Evolutionary conservation across 2,113 vertebrate genomes (phyloP).

Genomic region (Pristiophorus japonicus): DNA sequence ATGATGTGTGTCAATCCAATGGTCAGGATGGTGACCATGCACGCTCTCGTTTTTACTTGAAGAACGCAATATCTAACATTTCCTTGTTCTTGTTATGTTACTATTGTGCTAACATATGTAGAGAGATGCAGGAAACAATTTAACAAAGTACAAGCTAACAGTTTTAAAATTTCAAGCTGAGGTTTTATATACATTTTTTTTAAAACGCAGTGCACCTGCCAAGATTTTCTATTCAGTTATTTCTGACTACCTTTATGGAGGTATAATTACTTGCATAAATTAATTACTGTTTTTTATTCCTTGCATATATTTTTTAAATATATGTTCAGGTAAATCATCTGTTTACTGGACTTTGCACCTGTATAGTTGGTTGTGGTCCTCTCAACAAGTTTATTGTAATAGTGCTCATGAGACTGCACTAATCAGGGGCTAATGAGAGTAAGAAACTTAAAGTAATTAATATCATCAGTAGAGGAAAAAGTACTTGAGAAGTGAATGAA

Average conservation of each 20-base stretch:
- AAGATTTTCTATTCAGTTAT: too few relatives aligned
- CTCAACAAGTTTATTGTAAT: neutral
- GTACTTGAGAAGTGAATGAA: too few relatives aligned
- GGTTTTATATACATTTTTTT: neutral
- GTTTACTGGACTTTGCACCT: neutral
- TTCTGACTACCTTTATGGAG: neutral
- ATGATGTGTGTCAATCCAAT: neutral
- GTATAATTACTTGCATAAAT: neutral
- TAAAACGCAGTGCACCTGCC: neutral
- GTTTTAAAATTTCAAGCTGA: neutral
- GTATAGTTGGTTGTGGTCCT: neutral
- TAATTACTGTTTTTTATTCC: neutral
- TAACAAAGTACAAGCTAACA: neutral
- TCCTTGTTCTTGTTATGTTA: neutral
- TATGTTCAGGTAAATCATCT: neutral
- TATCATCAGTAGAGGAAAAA: too few relatives aligned
- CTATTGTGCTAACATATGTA: neutral
- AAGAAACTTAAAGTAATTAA: too few relatives aligned
- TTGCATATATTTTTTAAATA: neutral
- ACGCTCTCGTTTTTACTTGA: neutral
- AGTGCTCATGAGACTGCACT: neutral
- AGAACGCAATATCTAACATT: neutral
- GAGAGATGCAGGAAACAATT: neutral
- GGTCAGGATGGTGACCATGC: neutral
- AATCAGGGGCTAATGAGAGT: neutral